Evolutionary conservation across 2,113 vertebrate species (phyloP).

Genomic region (Thymallus thymallus): DNA sequence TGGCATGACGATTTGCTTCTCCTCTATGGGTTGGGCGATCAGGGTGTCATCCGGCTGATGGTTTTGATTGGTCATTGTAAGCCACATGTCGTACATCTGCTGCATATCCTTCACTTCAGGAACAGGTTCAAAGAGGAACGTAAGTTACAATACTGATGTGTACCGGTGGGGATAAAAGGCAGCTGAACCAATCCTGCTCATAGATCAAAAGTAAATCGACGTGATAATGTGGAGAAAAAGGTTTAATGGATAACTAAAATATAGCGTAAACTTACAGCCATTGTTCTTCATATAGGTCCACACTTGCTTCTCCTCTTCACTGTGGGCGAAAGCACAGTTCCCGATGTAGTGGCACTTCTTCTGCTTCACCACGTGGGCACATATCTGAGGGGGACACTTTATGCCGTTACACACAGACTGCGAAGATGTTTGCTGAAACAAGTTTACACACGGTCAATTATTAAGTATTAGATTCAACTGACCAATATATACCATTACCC

Average conservation of each 20-base stretch:
- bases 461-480: neutral
- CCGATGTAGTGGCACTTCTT: slow-evolving; percentile 88
- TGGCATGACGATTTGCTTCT: slow-evolving; percentile 92
- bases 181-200: too few relatives aligned
- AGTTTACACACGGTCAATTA: neutral
- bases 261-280: slow-evolving; percentile 78
- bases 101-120: slow-evolving; percentile 86
- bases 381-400: slow-evolving; percentile 75
- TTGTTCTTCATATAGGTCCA: slow-evolving; percentile 99
- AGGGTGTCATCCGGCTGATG: slow-evolving; percentile 74
- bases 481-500: neutral
- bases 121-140: neutral
- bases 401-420: neutral
- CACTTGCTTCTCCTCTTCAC: slow-evolving; percentile 90
- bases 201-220: too few relatives aligned
- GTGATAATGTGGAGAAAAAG: too few relatives aligned
- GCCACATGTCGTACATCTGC: slow-evolving; percentile 91
- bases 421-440: neutral
- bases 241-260: too few relatives aligned
- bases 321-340: slow-evolving; percentile 93
- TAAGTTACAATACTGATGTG: too few relatives aligned
- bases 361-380: slow-evolving; percentile 84
- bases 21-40: slow-evolving; percentile 65
- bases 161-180: too few relatives aligned
- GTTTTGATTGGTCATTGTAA: slow-evolving; percentile 76